A percentile compares a stretch with the other conserved stretches of the same genome.
phyloP scores from a whole-genome alignment of 2,797 vertebrate genomes.

The Xenops minutus region DNA sequence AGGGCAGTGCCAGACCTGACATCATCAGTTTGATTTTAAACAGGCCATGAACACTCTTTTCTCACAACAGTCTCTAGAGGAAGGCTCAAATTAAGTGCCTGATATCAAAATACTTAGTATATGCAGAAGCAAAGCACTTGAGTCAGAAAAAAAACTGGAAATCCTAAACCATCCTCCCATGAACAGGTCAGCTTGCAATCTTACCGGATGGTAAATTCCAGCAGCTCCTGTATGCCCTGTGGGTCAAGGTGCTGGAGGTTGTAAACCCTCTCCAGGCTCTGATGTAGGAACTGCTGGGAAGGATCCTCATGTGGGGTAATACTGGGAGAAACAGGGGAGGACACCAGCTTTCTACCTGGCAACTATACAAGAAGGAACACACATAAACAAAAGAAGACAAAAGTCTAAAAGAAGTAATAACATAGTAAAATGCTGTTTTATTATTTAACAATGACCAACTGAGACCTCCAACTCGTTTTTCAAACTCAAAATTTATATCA shows the following conservation, averaged over 20 bases:
- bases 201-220: conserved; percentile 94
- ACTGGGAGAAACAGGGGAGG: conserved; percentile 72
- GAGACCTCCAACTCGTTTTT: neutral
- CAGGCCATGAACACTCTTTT: accelerated
- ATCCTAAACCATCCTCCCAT: accelerated
- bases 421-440: accelerated
- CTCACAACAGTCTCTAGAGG: neutral
- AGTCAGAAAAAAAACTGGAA: neutral
- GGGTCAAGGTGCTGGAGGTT: conserved; percentile 91
- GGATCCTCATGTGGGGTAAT: conserved; percentile 85
- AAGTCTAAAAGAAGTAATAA: neutral
- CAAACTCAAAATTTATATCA: neutral
- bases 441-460: neutral
- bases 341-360: conserved; percentile 85
- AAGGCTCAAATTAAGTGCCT: neutral
- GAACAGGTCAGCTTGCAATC: neutral
- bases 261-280: conserved; percentile 89
- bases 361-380: conserved; percentile 73
- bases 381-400: accelerated
- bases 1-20: neutral
- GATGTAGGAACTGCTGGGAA: conserved; percentile 91
- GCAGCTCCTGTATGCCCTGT: conserved; percentile 88
- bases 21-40: neutral
- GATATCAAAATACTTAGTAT: neutral
- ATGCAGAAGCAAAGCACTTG: neutral